Percentiles rank a stretch among this genome's conserved stretches.
Evolutionary conservation across 2,113 vertebrate genomes (phyloP).

Genomic region (Dromas ardeola): DNA sequence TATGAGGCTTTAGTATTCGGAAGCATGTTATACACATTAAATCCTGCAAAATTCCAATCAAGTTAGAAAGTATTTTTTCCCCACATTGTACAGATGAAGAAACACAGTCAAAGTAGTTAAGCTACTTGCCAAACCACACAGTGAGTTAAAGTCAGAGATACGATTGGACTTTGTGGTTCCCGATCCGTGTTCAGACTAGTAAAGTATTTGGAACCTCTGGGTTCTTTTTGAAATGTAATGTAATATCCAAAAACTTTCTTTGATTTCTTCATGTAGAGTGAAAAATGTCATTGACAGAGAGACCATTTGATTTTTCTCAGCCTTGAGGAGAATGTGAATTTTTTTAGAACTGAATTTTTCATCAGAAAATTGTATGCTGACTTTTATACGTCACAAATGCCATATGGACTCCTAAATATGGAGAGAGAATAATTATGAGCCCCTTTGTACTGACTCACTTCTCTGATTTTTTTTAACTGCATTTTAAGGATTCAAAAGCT

Average conservation of each 20-base stretch:
- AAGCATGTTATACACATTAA: background rate
- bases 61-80: constrained; percentile 47
- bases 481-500: constrained; percentile 50
- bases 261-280: background rate
- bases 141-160: constrained; percentile 19
- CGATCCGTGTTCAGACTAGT: constrained; percentile 22
- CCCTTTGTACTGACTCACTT: constrained; percentile 68
- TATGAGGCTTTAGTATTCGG: constrained; percentile 1
- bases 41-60: constrained; percentile 37
- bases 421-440: constrained; percentile 67
- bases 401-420: constrained; percentile 65
- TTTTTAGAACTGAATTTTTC: constrained; percentile 57
- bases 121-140: constrained; percentile 60
- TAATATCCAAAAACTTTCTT: background rate
- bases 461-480: constrained; percentile 39
- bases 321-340: constrained; percentile 19
- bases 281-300: constrained; percentile 46
- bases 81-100: constrained; percentile 52
- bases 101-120: constrained; percentile 26
- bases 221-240: background rate
- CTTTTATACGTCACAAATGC: constrained; percentile 68
- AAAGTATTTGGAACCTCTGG: constrained; percentile 16
- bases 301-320: constrained; percentile 49
- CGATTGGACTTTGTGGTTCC: constrained; percentile 45
- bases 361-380: constrained; percentile 59